Evolutionary conservation across 2,888 invertebrate genomes (phyloP).

Genomic region (Hyppa rectilinea): DNA sequence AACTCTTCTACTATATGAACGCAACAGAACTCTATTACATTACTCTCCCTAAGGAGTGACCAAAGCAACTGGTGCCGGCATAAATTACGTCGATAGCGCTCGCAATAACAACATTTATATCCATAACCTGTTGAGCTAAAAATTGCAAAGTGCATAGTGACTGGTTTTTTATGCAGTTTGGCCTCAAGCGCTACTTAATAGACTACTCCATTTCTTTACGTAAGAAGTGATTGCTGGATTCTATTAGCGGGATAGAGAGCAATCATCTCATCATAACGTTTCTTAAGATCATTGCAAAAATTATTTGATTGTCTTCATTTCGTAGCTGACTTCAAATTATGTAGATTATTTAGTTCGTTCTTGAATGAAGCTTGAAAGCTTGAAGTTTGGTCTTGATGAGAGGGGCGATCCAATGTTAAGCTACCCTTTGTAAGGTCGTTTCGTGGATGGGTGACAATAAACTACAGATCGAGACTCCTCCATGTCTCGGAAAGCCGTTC

Average conservation of each 20-base stretch:
- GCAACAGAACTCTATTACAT: constrained; percentile 1
- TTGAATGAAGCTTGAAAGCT: background rate
- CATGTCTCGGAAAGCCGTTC: too few species aligned
- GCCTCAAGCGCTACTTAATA: constrained; percentile 21
- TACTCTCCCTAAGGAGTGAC: constrained; percentile 22
- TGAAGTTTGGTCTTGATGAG: too few species aligned
- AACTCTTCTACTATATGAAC: background rate
- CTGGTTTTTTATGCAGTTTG: constrained; percentile 41
- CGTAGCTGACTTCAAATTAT: background rate
- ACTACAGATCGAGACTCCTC: too few species aligned
- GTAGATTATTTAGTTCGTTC: background rate
- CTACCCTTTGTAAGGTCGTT: too few species aligned
- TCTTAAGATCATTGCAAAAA: constrained; percentile 19
- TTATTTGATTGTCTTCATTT: constrained; percentile 6
- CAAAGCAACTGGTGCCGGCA: constrained; percentile 30
- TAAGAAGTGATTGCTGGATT: constrained; percentile 30
- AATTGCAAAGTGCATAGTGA: constrained; percentile 47
- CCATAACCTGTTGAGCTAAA: constrained; percentile 52
- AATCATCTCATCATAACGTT: constrained; percentile 14
- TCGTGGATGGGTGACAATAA: too few species aligned
- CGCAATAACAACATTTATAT: constrained; percentile 47
- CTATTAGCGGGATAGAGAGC: constrained; percentile 24
- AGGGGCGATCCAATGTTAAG: too few species aligned
- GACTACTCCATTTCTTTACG: constrained; percentile 48
- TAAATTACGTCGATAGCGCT: constrained; percentile 32